Conservation (phyloP, 2,888 invertebrate species). For the Dendrolimus houi region DNA sequence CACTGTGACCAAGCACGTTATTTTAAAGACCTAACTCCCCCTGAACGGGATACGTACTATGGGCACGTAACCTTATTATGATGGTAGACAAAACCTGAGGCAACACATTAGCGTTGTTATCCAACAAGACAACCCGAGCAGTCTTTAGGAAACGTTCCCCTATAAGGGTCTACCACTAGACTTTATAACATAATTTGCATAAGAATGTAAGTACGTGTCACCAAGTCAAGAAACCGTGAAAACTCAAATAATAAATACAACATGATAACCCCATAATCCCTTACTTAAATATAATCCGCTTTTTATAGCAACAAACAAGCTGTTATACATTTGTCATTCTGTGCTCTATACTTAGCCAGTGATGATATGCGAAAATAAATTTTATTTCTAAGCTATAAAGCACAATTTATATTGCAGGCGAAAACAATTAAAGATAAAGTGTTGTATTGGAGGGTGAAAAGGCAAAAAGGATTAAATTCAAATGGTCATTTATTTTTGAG, state of each 20-base stretch:
- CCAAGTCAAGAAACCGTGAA: neutral
- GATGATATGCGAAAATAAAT: neutral
- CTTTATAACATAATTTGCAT: no score
- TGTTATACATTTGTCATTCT: constrained; percentile 21
- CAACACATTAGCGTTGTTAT: no score
- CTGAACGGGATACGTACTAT: no score
- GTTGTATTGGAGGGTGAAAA: neutral
- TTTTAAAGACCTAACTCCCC: no score
- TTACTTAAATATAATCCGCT: constrained; percentile 1
- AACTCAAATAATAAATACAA: neutral
- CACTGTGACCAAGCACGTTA: no score
- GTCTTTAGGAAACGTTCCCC: no score
- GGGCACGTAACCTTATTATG: no score
- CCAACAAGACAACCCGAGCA: no score
- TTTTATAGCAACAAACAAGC: constrained; percentile 20
- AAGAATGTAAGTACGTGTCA: no score
- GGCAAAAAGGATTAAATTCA: neutral
- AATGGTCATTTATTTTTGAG: neutral
- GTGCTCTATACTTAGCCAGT: constrained; percentile 7
- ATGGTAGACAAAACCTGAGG: no score
- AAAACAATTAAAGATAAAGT: neutral
- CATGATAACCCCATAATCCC: neutral
- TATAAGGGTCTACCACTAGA: no score
- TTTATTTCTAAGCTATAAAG: neutral
- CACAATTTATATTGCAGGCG: neutral